Conservation (phyloP, 2,888 invertebrate genomes). For the Oasisia sp. region DNA sequence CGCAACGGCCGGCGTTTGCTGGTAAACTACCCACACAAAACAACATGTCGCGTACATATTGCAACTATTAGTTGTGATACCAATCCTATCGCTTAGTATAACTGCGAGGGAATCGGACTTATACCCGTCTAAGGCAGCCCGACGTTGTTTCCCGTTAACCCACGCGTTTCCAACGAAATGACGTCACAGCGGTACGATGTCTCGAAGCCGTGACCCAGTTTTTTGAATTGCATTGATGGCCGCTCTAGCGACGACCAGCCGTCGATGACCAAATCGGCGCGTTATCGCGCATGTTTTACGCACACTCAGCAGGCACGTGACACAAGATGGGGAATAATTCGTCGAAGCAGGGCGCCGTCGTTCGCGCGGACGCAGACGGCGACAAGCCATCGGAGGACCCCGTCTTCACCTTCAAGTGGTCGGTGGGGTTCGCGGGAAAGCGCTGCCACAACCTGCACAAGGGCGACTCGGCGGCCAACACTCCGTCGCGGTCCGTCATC, state of each 20-base stretch:
- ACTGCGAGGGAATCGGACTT: neutral
- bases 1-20: neutral
- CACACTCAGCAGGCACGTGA: neutral
- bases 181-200: neutral
- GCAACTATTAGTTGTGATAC: neutral
- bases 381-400: neutral
- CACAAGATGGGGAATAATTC: neutral
- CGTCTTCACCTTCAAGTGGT: neutral
- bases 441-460: neutral
- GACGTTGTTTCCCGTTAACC: neutral
- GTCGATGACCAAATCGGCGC: neutral
- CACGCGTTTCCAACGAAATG: slow-evolving; percentile 4
- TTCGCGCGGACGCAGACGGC: neutral
- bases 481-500: neutral
- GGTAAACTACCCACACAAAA: neutral
- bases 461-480: neutral
- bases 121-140: neutral
- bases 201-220: neutral
- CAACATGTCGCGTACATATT: neutral
- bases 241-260: neutral
- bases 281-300: neutral
- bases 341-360: neutral
- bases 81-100: neutral
- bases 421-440: slow-evolving; percentile 9
- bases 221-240: slow-evolving; percentile 13